Conservation (phyloP, 2,797 vertebrate species). For the Erithacus rubecula region DNA sequence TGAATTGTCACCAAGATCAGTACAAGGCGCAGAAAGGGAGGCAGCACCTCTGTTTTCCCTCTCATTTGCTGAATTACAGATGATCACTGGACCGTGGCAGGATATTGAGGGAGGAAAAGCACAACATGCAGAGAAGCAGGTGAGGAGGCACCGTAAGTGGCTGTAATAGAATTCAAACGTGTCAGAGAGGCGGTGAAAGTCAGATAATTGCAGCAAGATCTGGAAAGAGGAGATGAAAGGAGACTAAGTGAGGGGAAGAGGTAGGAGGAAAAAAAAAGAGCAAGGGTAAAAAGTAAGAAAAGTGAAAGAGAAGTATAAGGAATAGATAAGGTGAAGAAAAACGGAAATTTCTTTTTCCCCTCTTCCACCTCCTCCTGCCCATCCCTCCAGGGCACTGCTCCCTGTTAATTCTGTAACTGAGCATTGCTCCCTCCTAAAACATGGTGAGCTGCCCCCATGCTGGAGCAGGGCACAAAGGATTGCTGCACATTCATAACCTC, state of each 20-base stretch:
- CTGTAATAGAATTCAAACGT: background rate
- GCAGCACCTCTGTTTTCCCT: background rate
- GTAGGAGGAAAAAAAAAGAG: background rate
- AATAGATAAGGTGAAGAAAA: background rate
- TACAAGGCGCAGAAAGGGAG: background rate
- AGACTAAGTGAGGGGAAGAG: background rate
- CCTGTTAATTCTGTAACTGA: background rate
- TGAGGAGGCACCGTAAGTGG: background rate
- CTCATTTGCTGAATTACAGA: slow-evolving; percentile 24
- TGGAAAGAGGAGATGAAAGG: slow-evolving; percentile 6
- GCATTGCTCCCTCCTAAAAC: background rate
- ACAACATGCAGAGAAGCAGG: background rate
- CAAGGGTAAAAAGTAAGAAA: background rate
- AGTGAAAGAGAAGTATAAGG: background rate
- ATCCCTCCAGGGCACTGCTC: background rate
- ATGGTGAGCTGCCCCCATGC: background rate
- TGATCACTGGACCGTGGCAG: background rate
- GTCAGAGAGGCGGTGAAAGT: background rate
- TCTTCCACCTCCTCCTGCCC: background rate
- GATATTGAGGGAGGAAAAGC: background rate
- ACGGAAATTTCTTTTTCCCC: background rate
- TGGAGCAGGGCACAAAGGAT: background rate
- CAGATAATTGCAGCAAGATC: background rate
- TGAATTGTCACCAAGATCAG: background rate
- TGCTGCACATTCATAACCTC: background rate